Evolutionary conservation across 2,113 vertebrate species (phyloP), one percentile per base, ranked within the genome.

Genomic region (Tor tambroides): DNA sequence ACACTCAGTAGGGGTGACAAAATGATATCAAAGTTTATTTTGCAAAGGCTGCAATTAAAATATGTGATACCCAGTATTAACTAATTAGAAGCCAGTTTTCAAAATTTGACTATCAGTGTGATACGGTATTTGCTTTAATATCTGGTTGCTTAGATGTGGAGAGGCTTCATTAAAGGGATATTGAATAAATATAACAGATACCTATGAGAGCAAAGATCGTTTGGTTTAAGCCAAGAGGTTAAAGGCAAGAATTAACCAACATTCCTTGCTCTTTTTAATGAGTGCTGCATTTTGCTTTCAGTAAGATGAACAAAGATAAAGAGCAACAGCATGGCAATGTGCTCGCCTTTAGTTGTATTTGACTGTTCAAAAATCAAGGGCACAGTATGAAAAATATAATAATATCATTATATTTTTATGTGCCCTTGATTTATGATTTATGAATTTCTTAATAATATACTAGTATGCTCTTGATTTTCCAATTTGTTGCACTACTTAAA

Each of bases 171-270:
- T 61, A 77, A 76, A 85, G 54, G 2, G 7, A 63, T 51, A 79
- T 41, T 56, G 8, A 80, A 86, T 80, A n/a, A 51, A 85, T 67
- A 12, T 65, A 77, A 79, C 9, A 6, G n/a, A 32, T 80, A 54
- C 76, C 19, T 15, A 26, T 49, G 43, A 41, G 75, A 80, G 38
- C 5, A 69, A 38, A 51, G 17, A 80, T 41, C 61, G 15, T 80
- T 79, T 32, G 49, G 19, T 63, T 69, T 80, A 86, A 78, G 75
- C 46, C 6, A 76, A 38, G 30, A 71, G 51, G 51, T 54, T 56
- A 56, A 21, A 71, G 67, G 3, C 35, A 38, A 71, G 35, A 41
- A 41, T 41, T 71, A 71, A 8, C 17, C 30, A 71, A 2, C 28
- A 71, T 72, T 61, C 56, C 56, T 61, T 72, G 21, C 10, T 2